Evolutionary conservation across 2,797 vertebrate species (phyloP).

Genomic region (Anomalospiza imberbis): DNA sequence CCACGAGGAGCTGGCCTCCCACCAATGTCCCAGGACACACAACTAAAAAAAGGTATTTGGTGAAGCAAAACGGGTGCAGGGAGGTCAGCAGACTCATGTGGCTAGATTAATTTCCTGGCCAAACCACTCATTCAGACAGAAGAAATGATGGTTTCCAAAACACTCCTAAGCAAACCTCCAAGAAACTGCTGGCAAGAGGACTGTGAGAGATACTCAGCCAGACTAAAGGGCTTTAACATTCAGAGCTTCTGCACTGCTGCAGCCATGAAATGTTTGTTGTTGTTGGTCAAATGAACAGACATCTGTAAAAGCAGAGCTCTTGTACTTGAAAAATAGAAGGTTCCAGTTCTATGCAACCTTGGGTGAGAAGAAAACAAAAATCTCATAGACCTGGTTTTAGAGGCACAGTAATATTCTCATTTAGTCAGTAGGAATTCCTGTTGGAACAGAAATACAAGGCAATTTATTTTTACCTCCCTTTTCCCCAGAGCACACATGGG

Average conservation of each 20-base stretch:
- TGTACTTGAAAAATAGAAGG: neutral
- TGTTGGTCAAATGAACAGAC: neutral
- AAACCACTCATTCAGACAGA: conserved; percentile 52
- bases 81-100: conserved; percentile 43
- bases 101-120: conserved; percentile 51
- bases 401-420: neutral
- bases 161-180: conserved; percentile 34
- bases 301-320: conserved; percentile 4
- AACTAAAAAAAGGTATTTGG: conserved; percentile 9
- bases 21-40: neutral
- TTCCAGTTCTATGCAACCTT: neutral
- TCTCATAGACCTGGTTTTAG: neutral
- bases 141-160: conserved; percentile 51
- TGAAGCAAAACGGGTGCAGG: neutral
- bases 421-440: neutral
- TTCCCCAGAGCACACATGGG: neutral
- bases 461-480: conserved; percentile 36
- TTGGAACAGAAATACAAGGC: neutral
- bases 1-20: neutral
- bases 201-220: neutral
- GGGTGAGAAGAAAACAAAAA: neutral
- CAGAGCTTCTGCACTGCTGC: neutral
- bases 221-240: conserved; percentile 10
- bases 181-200: conserved; percentile 42
- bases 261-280: neutral